A percentile compares a stretch with the other conserved stretches of the same genome.
Evolutionary conservation across 2,797 vertebrate genomes (phyloP).

Genomic region (Tapera naevia): DNA sequence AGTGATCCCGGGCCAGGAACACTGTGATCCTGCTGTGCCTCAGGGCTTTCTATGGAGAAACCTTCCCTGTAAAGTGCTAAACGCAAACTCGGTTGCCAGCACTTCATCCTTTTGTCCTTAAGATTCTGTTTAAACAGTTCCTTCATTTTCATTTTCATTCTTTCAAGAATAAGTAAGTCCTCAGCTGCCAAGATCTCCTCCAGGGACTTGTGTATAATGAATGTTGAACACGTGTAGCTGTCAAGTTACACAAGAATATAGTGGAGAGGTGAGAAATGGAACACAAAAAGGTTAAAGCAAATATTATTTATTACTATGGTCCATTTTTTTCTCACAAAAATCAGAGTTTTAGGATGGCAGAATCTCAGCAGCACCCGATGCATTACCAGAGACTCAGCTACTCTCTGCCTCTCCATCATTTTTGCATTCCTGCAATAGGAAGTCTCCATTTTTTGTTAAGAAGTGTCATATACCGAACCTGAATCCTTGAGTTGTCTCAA

Average conservation of each 20-base stretch:
- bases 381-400: neutral
- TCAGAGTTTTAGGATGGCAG: neutral
- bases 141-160: slow-evolving; percentile 17
- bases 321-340: neutral
- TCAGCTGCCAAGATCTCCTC: slow-evolving; percentile 43
- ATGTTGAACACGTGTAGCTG: slow-evolving; percentile 61
- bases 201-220: slow-evolving; percentile 40
- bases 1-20: neutral
- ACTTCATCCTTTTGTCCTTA: neutral
- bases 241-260: slow-evolving; percentile 45
- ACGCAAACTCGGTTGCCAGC: neutral
- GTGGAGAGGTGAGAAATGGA: slow-evolving; percentile 25
- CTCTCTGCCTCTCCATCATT: neutral
- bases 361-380: neutral
- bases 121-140: neutral
- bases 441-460: neutral
- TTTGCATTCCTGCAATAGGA: neutral
- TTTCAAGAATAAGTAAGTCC: slow-evolving; percentile 42
- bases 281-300: slow-evolving; percentile 43
- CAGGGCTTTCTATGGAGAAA: neutral
- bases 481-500: neutral
- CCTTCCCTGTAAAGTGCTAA: neutral
- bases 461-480: neutral
- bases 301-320: slow-evolving; percentile 5
- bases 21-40: neutral